Conservation (phyloP, 2,888 invertebrate species). For the Drosophila rubida region DNA sequence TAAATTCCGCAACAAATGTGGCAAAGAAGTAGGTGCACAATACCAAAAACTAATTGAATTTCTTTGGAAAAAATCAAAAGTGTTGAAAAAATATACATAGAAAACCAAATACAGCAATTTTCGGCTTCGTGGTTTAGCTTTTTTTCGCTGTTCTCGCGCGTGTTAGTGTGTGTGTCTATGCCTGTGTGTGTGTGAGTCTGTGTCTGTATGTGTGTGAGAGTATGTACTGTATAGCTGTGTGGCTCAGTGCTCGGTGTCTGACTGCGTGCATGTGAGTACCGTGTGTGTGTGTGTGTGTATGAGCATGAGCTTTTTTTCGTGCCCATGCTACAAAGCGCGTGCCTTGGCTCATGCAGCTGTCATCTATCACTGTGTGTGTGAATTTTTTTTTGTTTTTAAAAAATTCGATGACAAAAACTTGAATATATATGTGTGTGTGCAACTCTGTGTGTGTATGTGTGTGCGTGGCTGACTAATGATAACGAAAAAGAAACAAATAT, state of each 20-base stretch:
- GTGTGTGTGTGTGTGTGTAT: slow-evolving; percentile 17
- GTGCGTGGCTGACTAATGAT: slow-evolving; percentile 25
- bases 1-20: slow-evolving; percentile 30
- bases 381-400: slow-evolving; percentile 50
- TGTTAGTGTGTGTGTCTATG: not conserved
- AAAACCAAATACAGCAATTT: slow-evolving; percentile 31
- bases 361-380: slow-evolving; percentile 23
- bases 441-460: not conserved
- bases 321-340: slow-evolving; percentile 54
- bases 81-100: slow-evolving; percentile 17
- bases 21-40: slow-evolving; percentile 55
- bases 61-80: slow-evolving; percentile 13
- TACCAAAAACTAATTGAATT: slow-evolving; percentile 6
- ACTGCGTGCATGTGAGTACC: not conserved
- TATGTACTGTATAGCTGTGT: not conserved
- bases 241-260: not conserved
- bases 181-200: not conserved
- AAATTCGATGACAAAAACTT: slow-evolving; percentile 34
- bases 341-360: slow-evolving; percentile 58
- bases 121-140: slow-evolving; percentile 29
- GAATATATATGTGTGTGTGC: not conserved
- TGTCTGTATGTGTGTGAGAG: not conserved
- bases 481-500: not conserved
- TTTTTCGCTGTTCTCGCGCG: slow-evolving; percentile 29
- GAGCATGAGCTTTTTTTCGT: slow-evolving; percentile 40